Evolutionary conservation across 2,113 vertebrate species (phyloP).

Genomic region (Pituophis catenifer): DNA sequence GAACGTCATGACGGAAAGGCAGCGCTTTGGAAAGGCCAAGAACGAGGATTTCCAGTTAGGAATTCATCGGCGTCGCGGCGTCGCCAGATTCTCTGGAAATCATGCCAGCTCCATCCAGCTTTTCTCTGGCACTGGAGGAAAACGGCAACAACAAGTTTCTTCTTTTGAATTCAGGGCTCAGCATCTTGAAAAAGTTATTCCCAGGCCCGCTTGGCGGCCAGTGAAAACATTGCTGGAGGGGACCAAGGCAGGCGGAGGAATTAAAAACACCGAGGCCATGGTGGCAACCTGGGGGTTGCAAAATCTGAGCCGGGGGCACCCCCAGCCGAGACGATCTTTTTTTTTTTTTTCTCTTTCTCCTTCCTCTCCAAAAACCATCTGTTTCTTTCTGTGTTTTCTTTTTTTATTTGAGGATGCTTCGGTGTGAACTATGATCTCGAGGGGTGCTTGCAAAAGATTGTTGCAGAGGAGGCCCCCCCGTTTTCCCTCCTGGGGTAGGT

Average conservation of each 20-base stretch:
- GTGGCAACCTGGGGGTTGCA: not conserved
- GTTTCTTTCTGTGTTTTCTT: too few species aligned
- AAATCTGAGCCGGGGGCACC: not conserved
- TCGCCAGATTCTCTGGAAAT: not conserved
- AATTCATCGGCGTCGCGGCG: not conserved
- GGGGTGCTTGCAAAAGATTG: not conserved
- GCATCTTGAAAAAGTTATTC: not conserved
- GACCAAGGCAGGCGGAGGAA: not conserved
- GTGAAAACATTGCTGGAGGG: not conserved
- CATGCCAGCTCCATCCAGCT: not conserved
- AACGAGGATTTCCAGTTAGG: not conserved
- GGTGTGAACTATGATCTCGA: not conserved
- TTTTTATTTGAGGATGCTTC: not conserved
- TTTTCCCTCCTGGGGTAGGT: not conserved
- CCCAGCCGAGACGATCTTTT: not conserved
- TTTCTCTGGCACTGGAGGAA: not conserved
- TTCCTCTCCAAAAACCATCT: not conserved
- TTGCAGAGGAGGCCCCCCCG: too few species aligned
- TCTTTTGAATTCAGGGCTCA: constrained; percentile 11
- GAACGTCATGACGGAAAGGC: constrained; percentile 67
- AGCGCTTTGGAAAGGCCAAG: not conserved
- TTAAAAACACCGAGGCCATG: not conserved
- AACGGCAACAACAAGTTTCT: not conserved
- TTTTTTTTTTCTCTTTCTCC: accelerated
- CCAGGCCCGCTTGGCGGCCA: not conserved